Evolutionary conservation across 2,113 vertebrate species (phyloP).

Genomic region (Cervus canadensis): DNA sequence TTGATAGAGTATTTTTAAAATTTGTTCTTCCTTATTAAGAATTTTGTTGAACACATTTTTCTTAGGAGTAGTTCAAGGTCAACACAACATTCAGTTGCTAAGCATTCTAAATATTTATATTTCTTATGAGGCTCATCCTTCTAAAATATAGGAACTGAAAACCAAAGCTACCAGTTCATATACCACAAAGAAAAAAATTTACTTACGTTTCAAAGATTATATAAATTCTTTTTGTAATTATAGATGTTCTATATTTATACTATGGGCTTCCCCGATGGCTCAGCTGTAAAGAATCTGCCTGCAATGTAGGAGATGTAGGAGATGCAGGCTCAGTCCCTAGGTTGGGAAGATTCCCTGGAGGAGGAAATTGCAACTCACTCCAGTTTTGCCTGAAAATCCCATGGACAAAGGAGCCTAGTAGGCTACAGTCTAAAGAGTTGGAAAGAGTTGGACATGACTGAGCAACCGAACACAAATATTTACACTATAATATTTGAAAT

Average conservation of each 20-base stretch:
- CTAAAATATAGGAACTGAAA: slow-evolving; percentile 59
- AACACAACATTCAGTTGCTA: slow-evolving; percentile 73
- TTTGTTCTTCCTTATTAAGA: slow-evolving; percentile 34
- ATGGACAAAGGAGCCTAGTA: neutral
- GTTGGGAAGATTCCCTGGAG: neutral
- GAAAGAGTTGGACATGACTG: neutral
- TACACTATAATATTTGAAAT: slow-evolving; percentile 1
- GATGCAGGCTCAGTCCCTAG: neutral
- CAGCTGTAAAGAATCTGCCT: neutral
- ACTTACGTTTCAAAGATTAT: slow-evolving; percentile 19
- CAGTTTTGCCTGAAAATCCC: neutral
- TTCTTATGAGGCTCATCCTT: slow-evolving; percentile 12
- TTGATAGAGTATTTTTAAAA: neutral
- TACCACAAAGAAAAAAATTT: neutral
- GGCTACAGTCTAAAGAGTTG: neutral
- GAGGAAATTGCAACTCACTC: neutral
- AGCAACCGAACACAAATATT: neutral
- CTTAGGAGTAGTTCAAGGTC: slow-evolving; percentile 43
- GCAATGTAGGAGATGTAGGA: neutral
- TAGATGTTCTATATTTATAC: neutral
- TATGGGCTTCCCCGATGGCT: neutral
- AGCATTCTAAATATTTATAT: slow-evolving; percentile 81
- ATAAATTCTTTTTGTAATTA: slow-evolving; percentile 5
- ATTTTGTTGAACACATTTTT: slow-evolving; percentile 54
- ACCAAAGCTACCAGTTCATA: slow-evolving; percentile 20